These are phyloP conservation scores for Agrotis exclamationis DNA, from an alignment of 2,888 invertebrate genomes.

Conservation along the genomic window DNA sequence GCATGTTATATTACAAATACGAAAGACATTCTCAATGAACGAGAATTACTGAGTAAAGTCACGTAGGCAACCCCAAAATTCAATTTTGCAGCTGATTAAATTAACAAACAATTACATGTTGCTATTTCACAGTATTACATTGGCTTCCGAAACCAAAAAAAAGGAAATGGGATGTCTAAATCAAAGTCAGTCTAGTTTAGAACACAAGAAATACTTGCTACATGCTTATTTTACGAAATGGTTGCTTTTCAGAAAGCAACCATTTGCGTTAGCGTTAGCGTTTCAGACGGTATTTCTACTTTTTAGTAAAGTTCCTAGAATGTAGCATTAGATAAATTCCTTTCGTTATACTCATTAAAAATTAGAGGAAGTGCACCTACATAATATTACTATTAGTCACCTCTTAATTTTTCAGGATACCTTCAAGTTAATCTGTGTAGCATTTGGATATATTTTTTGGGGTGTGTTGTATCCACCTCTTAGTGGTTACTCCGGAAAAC, in stretches of 20 bases:
- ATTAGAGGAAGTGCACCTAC: neutral
- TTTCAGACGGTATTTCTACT: neutral
- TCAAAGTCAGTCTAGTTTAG: slow-evolving; percentile 23
- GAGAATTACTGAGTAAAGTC: slow-evolving; percentile 18
- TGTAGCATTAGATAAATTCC: neutral
- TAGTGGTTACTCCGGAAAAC: too few species aligned
- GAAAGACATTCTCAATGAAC: slow-evolving; percentile 17
- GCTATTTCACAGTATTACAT: slow-evolving; percentile 27
- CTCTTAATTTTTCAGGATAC: neutral
- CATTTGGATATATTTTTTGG: neutral
- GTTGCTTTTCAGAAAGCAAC: slow-evolving; percentile 19
- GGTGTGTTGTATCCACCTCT: too few species aligned
- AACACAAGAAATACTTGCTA: neutral
- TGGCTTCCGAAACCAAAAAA: slow-evolving; percentile 7
- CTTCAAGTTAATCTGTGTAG: neutral
- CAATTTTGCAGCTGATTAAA: slow-evolving; percentile 25
- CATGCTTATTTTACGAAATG: slow-evolving; percentile 1
- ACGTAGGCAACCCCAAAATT: slow-evolving; percentile 40
- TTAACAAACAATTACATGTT: slow-evolving; percentile 27
- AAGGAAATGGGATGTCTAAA: slow-evolving; percentile 34
- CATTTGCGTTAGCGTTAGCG: too few species aligned
- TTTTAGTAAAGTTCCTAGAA: neutral
- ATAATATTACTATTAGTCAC: neutral
- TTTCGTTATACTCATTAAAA: neutral
- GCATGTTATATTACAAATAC: slow-evolving; percentile 18